Conservation (phyloP, 2,113 vertebrate species). For the Hippocampus guttulatus region DNA sequence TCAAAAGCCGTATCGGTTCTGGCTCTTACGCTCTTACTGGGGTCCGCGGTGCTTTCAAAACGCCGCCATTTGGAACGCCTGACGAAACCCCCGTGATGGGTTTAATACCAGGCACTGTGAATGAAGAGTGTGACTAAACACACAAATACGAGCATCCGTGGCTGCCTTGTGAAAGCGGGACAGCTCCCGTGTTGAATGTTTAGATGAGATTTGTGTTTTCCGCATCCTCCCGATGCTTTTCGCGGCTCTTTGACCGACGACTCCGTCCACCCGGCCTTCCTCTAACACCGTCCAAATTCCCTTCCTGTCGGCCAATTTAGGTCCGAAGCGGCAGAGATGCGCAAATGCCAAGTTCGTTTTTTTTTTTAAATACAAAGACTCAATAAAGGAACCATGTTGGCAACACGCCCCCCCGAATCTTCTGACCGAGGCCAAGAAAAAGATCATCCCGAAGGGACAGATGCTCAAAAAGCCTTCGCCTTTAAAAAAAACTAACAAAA, state of each 20-base stretch:
- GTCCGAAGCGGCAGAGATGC: conserved; percentile 68
- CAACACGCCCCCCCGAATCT: conserved; percentile 66
- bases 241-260: conserved; percentile 76
- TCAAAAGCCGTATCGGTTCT: conserved; percentile 56
- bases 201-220: conserved; percentile 81
- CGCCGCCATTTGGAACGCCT: conserved; percentile 27
- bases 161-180: conserved; percentile 2
- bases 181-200: conserved; percentile 73
- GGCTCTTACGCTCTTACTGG: conserved; percentile 33
- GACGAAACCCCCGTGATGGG: conserved; percentile 36
- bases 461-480: conserved; percentile 52
- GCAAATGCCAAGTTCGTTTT: conserved; percentile 76
- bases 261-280: conserved; percentile 62
- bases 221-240: conserved; percentile 75
- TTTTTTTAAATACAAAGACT: conserved; percentile 54
- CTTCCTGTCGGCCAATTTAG: conserved; percentile 72
- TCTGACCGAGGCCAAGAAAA: conserved; percentile 64
- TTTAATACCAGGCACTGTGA: conserved; percentile 38
- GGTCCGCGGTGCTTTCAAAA: conserved; percentile 28
- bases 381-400: conserved; percentile 50
- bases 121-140: conserved; percentile 58
- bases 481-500: conserved; percentile 35
- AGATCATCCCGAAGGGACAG: conserved; percentile 72
- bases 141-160: conserved; percentile 49
- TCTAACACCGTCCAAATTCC: conserved; percentile 80